phyloP scores from a whole-genome alignment of 2,113 vertebrate genomes.

The Rhea pennata region DNA sequence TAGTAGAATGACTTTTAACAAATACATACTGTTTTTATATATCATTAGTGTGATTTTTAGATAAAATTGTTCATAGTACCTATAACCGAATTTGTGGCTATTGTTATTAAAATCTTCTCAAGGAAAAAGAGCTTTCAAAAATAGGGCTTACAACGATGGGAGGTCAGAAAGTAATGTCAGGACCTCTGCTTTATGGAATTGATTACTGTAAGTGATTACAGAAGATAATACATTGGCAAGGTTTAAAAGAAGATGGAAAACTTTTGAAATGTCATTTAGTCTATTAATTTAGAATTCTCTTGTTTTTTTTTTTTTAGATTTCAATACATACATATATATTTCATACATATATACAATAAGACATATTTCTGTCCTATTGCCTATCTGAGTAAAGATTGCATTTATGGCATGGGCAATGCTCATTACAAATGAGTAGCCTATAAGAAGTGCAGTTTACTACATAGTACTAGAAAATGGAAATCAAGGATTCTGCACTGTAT shows the following conservation, averaged over 20 bases:
- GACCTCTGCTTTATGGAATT: not conserved
- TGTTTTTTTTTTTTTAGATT: not conserved
- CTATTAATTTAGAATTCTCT: not conserved
- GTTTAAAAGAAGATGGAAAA: slow-evolving; percentile 3
- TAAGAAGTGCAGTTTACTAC: not conserved
- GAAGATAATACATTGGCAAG: not conserved
- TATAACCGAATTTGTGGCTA: not conserved
- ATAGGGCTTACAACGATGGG: not conserved
- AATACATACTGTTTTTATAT: not conserved
- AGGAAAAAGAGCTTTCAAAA: not conserved
- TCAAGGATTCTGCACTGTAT: not conserved
- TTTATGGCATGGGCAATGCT: not conserved
- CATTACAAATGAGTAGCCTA: not conserved
- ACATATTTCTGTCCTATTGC: not conserved
- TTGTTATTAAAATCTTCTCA: not conserved
- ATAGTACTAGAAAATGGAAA: not conserved
- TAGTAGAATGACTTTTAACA: not conserved
- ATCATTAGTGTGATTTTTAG: not conserved
- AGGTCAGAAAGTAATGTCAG: not conserved
- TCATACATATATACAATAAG: not conserved
- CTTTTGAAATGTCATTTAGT: not conserved
- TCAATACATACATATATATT: not conserved
- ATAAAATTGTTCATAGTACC: not conserved
- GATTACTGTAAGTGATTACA: not conserved
- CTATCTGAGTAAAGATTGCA: not conserved